phyloP scores from a whole-genome alignment of 1,140 invertebrate species.

The Drosophila nebulosa region DNA sequence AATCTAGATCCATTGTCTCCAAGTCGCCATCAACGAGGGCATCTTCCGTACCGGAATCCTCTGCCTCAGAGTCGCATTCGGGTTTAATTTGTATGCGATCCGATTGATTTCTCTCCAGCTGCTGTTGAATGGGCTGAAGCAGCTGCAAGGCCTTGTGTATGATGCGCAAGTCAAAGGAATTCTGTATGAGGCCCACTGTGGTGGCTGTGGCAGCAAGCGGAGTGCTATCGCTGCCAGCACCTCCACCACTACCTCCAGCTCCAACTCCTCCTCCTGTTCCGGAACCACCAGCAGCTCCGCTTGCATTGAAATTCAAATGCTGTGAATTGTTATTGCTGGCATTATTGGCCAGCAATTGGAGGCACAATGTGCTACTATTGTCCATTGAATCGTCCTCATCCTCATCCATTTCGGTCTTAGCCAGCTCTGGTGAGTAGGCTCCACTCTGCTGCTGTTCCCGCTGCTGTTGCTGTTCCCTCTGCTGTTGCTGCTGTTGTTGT shows the following conservation, averaged over 20 bases:
- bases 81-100: conserved; percentile 30
- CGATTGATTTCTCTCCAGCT: conserved; percentile 56
- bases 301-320: conserved; percentile 71
- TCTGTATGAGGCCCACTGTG: conserved; percentile 75
- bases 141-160: conserved; percentile 89
- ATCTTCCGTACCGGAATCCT: conserved; percentile 67
- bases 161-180: conserved; percentile 86
- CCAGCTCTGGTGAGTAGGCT: conserved; percentile 61
- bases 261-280: conserved; percentile 6
- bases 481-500: conserved; percentile 49
- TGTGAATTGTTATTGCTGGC: conserved; percentile 75
- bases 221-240: neutral
- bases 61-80: conserved; percentile 65
- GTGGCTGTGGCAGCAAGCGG: conserved; percentile 49
- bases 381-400: conserved; percentile 85
- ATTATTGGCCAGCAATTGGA: conserved; percentile 65
- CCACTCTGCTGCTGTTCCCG: conserved; percentile 42
- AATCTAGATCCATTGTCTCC: conserved; percentile 54
- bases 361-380: conserved; percentile 82
- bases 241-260: conserved; percentile 6
- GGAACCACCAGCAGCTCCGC: conserved; percentile 17
- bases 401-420: conserved; percentile 80
- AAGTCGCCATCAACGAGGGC: conserved; percentile 41
- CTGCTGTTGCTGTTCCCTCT: conserved; percentile 36
- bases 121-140: conserved; percentile 84